Evolutionary conservation across 2,888 invertebrate genomes (phyloP).

Genomic region (Euclidia mi): DNA sequence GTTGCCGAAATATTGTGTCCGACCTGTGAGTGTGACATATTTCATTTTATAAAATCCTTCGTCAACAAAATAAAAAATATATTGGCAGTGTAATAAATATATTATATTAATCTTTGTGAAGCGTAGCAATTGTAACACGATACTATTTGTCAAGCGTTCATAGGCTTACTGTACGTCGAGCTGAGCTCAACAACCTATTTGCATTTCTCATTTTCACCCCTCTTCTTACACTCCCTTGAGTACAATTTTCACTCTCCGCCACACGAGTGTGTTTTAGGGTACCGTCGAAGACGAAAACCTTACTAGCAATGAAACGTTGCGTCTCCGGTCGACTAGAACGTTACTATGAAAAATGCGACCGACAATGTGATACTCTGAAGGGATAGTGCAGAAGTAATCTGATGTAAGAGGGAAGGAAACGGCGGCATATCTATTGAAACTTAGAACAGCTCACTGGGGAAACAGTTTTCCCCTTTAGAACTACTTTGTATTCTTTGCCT

Average conservation of each 20-base stretch:
- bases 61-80: slow-evolving; percentile 43
- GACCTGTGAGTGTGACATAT: slow-evolving; percentile 57
- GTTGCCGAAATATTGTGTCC: slow-evolving; percentile 69
- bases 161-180: slow-evolving; percentile 77
- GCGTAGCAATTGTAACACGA: slow-evolving; percentile 73
- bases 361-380: too few relatives aligned
- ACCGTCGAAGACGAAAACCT: slow-evolving; percentile 47
- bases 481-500: too few relatives aligned
- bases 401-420: too few relatives aligned
- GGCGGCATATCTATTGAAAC: too few relatives aligned
- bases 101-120: slow-evolving; percentile 63
- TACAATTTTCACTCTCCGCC: slow-evolving; percentile 77
- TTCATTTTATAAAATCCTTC: slow-evolving; percentile 51
- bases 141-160: slow-evolving; percentile 82
- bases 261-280: slow-evolving; percentile 67
- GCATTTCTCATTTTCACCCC: slow-evolving; percentile 88
- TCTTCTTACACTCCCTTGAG: slow-evolving; percentile 75
- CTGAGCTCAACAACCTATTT: slow-evolving; percentile 83
- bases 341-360: too few relatives aligned
- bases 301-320: slow-evolving; percentile 38
- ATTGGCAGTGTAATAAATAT: slow-evolving; percentile 59
- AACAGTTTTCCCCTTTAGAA: too few relatives aligned
- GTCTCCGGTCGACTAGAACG: too few relatives aligned
- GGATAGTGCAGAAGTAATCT: too few relatives aligned
- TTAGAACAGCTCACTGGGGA: too few relatives aligned